Evolutionary conservation across 2,797 vertebrate species (phyloP).

Genomic region (Leucoraja ocellata): DNA sequence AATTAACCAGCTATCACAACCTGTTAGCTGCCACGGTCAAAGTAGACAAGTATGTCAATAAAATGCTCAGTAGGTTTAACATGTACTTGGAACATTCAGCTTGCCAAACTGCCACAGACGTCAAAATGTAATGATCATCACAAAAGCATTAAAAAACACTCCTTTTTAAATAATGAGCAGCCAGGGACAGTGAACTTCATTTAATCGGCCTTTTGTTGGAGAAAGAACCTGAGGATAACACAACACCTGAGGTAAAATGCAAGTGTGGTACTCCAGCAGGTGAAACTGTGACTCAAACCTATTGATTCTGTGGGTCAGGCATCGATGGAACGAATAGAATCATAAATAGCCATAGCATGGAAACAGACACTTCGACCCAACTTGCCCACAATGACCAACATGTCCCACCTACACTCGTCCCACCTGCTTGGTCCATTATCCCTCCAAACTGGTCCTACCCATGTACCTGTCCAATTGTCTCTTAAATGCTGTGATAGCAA

Average conservation of each 20-base stretch:
- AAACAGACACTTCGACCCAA: too few species aligned
- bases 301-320: neutral
- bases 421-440: too few species aligned
- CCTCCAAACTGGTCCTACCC: too few species aligned
- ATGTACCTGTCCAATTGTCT: too few species aligned
- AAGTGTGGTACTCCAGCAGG: neutral
- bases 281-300: neutral
- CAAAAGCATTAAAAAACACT: neutral
- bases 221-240: neutral
- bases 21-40: neutral
- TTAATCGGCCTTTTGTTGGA: neutral
- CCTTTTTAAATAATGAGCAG: neutral
- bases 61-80: neutral
- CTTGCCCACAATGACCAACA: too few species aligned
- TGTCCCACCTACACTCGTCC: too few species aligned
- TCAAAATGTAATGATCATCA: neutral
- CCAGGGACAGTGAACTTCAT: neutral
- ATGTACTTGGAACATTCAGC: neutral
- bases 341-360: too few species aligned
- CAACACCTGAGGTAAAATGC: neutral
- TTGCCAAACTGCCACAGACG: neutral
- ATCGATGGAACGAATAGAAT: too few species aligned
- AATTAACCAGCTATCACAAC: neutral
- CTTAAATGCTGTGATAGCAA: too few species aligned
- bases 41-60: neutral